Conservation (phyloP, 2,113 vertebrate species). For the Nothocercus julius region DNA sequence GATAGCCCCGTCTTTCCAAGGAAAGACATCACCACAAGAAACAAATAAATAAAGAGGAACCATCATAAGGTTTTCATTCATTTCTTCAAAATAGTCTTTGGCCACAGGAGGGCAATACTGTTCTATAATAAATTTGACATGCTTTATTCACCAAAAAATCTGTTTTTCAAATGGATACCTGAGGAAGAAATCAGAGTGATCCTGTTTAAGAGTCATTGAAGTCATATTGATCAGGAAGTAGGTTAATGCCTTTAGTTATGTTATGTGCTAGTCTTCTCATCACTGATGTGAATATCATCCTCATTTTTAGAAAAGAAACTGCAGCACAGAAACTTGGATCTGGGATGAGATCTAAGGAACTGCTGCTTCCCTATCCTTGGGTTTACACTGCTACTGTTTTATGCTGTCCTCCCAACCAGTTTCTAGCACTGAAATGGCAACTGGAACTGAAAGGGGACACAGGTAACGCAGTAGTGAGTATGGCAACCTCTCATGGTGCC, state of each 20-base stretch:
- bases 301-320: not conserved
- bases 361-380: not conserved
- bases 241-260: not conserved
- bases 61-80: rapidly evolving
- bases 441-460: not conserved
- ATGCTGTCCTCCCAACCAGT: not conserved
- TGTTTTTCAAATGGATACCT: not conserved
- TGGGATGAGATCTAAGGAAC: not conserved
- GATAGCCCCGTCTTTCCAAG: not conserved
- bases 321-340: not conserved
- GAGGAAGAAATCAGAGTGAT: not conserved
- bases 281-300: not conserved
- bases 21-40: not conserved
- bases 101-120: slow-evolving; percentile 71
- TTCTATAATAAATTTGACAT: slow-evolving; percentile 11
- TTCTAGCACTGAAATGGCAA: not conserved
- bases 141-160: not conserved
- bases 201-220: not conserved
- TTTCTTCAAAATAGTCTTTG: slow-evolving; percentile 1
- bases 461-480: not conserved
- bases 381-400: not conserved
- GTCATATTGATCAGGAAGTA: not conserved
- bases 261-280: not conserved
- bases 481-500: not conserved
- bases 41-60: not conserved